A percentile compares a stretch with the other conserved stretches of the same genome.
Conservation (phyloP, 2,113 vertebrate genomes). For the Sphyrna mokarran region DNA sequence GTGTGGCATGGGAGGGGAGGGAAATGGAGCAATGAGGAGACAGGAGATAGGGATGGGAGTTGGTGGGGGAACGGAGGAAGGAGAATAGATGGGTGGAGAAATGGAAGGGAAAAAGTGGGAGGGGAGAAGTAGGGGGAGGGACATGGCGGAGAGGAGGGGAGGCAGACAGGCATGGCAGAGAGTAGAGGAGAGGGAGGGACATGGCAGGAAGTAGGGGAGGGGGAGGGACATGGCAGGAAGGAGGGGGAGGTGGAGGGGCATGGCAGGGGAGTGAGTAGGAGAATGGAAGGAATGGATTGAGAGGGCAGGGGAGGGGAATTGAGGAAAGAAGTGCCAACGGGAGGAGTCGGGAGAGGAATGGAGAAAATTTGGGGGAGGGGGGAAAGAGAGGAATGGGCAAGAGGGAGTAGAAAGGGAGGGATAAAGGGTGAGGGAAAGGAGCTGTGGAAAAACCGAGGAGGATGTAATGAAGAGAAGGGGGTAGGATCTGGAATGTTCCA, state of each 20-base stretch:
- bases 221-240: not conserved
- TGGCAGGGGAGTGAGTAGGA: not conserved
- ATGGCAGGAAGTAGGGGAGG: no score
- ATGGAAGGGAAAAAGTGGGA: fast-evolving
- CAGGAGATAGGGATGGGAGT: not conserved
- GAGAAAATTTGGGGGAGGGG: no score
- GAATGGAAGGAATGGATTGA: not conserved
- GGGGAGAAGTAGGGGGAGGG: no score
- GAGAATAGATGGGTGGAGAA: no score
- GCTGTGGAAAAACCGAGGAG: no score
- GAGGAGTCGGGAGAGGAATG: no score
- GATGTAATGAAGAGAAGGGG: not conserved
- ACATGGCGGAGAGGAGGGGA: not conserved
- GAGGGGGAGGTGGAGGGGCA: not conserved
- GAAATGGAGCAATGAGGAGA: not conserved
- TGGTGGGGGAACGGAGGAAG: not conserved
- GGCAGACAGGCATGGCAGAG: not conserved
- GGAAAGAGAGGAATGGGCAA: no score
- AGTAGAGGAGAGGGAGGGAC: no score
- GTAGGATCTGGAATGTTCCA: not conserved
- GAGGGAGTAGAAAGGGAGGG: no score
- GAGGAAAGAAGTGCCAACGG: no score
- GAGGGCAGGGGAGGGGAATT: not conserved
- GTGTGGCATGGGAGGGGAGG: no score
- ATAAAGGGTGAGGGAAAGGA: not conserved